Base-by-base conservation (phyloP, 2,113 vertebrate species). In the Odocoileus hemionus region DNA sequence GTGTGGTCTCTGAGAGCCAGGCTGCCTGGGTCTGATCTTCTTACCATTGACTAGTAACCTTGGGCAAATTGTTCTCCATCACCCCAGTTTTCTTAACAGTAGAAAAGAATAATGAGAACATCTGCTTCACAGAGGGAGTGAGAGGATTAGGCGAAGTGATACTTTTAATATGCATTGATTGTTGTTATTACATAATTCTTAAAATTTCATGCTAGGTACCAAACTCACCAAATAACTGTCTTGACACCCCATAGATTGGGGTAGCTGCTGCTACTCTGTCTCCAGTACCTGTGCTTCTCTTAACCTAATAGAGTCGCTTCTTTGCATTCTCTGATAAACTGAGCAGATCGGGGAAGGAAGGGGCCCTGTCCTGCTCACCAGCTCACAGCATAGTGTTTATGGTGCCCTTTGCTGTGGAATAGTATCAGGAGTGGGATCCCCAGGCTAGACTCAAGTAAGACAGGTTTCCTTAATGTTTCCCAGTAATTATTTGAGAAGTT, bases 211-310 rank as follows among this genome's bases (percentile, higher is more conserved):
- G 6, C 43, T 54, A 26, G 36, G 26, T 36, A 58, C 1, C 26
- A 76, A 50, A 76, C 39, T 89, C 25, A 14, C 6, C 39, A 82
- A 52, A 58, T 17, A 90, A n/a, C 12, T 54, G 80, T 43, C 78
- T 60, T 7, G 0, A 28, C 15, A 7, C 12, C 16, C 8, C 7
- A 11, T 1, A n/a, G 64, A 25, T 25, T 17, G 11, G 21, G 6
- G 7, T 15, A 17, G 28, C 45, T n/a, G 14, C 60, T 23, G 23
- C n/a, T 30, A 1, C 28, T 76, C 8, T 60, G 86, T 76, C 47
- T 52, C 7, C 12, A 7, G 28, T 57, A 21, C 25, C 36, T 12
- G 12, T 2, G 10, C 60, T 43, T 82, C 70, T 57, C 9, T n/a
- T 30, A 61, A 57, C 47, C n/a, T 25, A 25, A 26, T 6, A 43